A percentile compares a stretch with the other conserved stretches of the same genome.
These are phyloP conservation scores for Ormyrus nitidulus DNA, from an alignment of 2,888 invertebrate genomes.

Conservation along the genomic window DNA sequence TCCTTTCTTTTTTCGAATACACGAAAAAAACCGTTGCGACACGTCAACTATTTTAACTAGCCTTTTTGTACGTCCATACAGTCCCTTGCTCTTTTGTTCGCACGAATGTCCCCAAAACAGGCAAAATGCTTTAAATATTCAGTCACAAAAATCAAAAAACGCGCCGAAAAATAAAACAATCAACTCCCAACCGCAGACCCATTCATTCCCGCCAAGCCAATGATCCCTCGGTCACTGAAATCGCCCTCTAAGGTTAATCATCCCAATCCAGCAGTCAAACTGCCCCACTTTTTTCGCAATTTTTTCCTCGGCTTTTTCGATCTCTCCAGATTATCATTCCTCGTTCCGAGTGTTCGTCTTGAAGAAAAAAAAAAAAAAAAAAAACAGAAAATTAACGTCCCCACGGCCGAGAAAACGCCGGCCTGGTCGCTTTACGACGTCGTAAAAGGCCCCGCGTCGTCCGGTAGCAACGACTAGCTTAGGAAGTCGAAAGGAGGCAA, in stretches of 20 bases:
- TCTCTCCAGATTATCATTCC: slow-evolving; percentile 18
- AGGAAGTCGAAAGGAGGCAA: slow-evolving; percentile 25
- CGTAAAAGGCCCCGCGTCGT: slow-evolving; percentile 31
- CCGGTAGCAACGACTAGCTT: slow-evolving; percentile 32
- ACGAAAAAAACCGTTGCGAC: slow-evolving; percentile 7
- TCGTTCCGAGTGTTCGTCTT: not conserved
- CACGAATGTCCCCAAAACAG: not conserved
- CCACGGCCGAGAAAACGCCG: slow-evolving; percentile 2
- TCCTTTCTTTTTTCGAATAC: not conserved
- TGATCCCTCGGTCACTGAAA: not conserved
- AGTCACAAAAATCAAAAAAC: slow-evolving; percentile 20
- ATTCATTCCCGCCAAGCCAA: not conserved
- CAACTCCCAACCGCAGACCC: not conserved
- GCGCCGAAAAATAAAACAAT: slow-evolving; percentile 5
- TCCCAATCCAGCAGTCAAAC: not conserved
- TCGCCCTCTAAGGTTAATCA: not conserved
- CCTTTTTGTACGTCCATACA: not conserved
- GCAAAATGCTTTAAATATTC: not conserved
- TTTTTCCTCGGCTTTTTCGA: slow-evolving; percentile 37
- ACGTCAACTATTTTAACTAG: not conserved
- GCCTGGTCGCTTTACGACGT: slow-evolving; percentile 22
- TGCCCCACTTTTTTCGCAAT: slow-evolving; percentile 32
- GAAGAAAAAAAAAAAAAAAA: not conserved
- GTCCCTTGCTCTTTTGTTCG: not conserved
- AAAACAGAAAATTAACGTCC: not conserved